Evolutionary conservation across 2,113 vertebrate species (phyloP), one percentile per base, ranked within the genome.

Genomic region (Sinocyclocheilus maitianheensis): DNA sequence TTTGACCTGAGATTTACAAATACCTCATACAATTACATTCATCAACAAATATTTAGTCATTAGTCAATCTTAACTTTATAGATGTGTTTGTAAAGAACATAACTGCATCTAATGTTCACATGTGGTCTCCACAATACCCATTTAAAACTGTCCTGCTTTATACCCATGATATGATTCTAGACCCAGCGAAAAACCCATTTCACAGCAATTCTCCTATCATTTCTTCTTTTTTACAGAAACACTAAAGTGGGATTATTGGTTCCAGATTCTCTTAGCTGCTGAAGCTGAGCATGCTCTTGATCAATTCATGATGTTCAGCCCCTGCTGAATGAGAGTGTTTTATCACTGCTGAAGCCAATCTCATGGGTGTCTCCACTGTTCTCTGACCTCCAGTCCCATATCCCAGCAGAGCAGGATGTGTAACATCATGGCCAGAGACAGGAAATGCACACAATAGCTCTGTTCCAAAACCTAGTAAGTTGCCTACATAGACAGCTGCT

Each of bases 221-320:
- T 60, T 87, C 85, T 90, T 0, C 58, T 12, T 30, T 58, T 92
- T 86, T 86, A 87, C 86, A 89, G 85, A 85, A 89, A 63, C 43
- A 40, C 65, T 51, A 63, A 89, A 91, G 46, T 69, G 46, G 40
- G 65, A 89, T 79, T 89, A 91, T 87, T 89, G 77, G 88, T 89
- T 89, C 89, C 88, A 90, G 90, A 89, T 84, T 43, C 51, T 20
- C 62, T 55, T 63, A 65, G 87, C 87, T 91, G 88, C 87, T 88
- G 87, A 75, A 84, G 86, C 76, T 55, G 67, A 65, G 78, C n/a
- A 83, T 85, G 84, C 89, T 89, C 88, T 58, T 77, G 75, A 87
- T 82, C 87, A 90, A 92, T 92, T 93, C 90, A 94, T 30, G 55
- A 93, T 84, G 87, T 88, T 84, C 74, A 91, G 88, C 83, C 85